Base-by-base conservation (phyloP, 2,113 vertebrate genomes). In the Paramormyrops kingsleyae region DNA sequence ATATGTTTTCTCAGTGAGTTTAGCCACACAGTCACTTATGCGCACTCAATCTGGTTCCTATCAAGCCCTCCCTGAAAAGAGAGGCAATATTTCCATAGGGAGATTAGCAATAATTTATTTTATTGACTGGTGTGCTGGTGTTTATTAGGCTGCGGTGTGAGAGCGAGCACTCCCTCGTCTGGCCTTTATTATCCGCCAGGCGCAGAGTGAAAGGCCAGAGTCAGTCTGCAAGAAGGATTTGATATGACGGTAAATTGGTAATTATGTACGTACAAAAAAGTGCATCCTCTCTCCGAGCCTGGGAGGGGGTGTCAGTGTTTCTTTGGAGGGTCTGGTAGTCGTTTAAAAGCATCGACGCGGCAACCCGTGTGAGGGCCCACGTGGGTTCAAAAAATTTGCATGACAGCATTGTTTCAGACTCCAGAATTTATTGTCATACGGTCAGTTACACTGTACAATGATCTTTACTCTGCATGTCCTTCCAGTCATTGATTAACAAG, bases 21-120 rank as follows among this genome's bases (percentile, higher is more conserved):
- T n/a, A 27, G 24, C 24, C 47, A 50, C n/a, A 86, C 50, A 56
- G 50, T 85, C 21, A 46, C 83, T 85, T 85, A 46, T 49, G 27
- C 74, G 27, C 49, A 87, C 89, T 62, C 50, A 46, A 62, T 90
- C 56, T 87, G 49, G 31, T 77, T 50, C 80, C 31, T 83, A 52
- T 31, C 52, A 21, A 44, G 49, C 50, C 56, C n/a, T 50, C 80
- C 50, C 52, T 83, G 74, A 88, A 80, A 90, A 47, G 70, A 80
- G 70, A 88, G 90, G 42, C 88, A 88, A 83, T 87, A 88, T 87
- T 90, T 88, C 89, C 91, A 90, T 93, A 95, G 94, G 94, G 93
- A 95, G 94, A 96, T 95, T 95, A 95, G 92, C 93, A 92, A 93
- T 95, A 94, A 96, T 96, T 96, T 95, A 93, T 95, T 96, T 95